Evolutionary conservation across 1,140 invertebrate species (phyloP), one percentile per base, ranked within the genome.

Genomic region (Pogonomyrmex barbatus): DNA sequence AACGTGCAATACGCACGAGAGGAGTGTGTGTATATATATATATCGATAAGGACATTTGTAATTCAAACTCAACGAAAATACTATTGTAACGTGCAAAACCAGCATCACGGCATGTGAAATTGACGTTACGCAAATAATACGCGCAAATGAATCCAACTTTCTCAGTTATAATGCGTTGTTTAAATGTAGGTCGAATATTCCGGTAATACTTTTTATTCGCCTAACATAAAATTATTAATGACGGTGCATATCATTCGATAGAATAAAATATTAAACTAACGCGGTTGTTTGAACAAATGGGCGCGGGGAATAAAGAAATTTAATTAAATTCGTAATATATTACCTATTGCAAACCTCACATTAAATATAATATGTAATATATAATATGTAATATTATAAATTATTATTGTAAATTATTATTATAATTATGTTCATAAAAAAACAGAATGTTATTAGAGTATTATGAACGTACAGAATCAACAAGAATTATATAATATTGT

Each of bases 211-310:
- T 42, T 79, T 42, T 4, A 45, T 3, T 36, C 54, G 54, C 17
- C 62, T 14, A 52, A 47, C 36, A 33, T 12, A 5, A 52, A 67
- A 67, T 79, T 52, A 67, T 78, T 65, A 52, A 78, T 67, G 39
- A 47, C n/a, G 33, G 36, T 65, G 50, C 39, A 36, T 56, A 73
- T 73, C 33, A n/a, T 17, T n/a, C 36, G 58, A 54, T 60, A 76
- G 39, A 77, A 60, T 76, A 4, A 24, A 62, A 47, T 62, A 45
- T 45, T 24, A 47, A 45, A 33, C 36, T n/a, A 62, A 30, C 50
- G 45, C 60, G 56, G 14, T 14, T 77, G 24, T 54, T 50, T 50
- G 52, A 79, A 10, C 39, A 65, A 78, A 65, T 39, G 5, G 39
- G 33, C 33, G 33, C 47, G 9, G 0, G 33, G 2, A 10, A 47